Conservation (phyloP, 2,113 vertebrate species). For the Phalacrocorax pelagicus region DNA sequence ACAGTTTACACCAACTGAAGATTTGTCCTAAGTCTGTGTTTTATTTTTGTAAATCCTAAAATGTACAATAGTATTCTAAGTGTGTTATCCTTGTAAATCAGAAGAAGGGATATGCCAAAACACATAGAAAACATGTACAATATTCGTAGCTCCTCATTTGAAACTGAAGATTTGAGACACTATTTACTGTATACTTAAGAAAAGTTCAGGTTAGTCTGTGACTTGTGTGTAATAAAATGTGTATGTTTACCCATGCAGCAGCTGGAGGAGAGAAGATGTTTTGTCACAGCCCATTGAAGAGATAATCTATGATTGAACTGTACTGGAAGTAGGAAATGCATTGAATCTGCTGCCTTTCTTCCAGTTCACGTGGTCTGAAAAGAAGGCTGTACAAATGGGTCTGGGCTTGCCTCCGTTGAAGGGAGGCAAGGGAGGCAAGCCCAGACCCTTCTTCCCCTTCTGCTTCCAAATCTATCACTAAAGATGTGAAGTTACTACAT, state of each 20-base stretch:
- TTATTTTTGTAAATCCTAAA: background rate
- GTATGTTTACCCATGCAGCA: background rate
- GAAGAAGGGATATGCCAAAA: background rate
- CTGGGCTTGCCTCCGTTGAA: background rate
- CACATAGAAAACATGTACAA: rapidly evolving
- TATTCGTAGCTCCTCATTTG: background rate
- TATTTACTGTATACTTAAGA: background rate
- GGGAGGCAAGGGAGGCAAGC: too few species aligned
- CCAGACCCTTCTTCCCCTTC: background rate
- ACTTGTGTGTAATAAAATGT: background rate
- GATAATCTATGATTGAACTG: background rate
- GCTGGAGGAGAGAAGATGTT: background rate
- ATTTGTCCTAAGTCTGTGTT: background rate
- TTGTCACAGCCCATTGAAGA: background rate
- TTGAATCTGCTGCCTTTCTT: background rate
- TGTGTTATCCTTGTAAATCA: background rate
- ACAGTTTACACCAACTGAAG: background rate
- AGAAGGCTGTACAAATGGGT: background rate
- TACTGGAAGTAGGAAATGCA: background rate
- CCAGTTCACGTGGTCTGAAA: background rate
- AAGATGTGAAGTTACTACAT: background rate
- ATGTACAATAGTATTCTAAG: background rate
- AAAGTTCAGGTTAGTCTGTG: background rate
- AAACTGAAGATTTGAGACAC: background rate
- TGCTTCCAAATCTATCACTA: background rate